phyloP scores from a whole-genome alignment of 2,113 vertebrate genomes.

The Pollachius pollachius region DNA sequence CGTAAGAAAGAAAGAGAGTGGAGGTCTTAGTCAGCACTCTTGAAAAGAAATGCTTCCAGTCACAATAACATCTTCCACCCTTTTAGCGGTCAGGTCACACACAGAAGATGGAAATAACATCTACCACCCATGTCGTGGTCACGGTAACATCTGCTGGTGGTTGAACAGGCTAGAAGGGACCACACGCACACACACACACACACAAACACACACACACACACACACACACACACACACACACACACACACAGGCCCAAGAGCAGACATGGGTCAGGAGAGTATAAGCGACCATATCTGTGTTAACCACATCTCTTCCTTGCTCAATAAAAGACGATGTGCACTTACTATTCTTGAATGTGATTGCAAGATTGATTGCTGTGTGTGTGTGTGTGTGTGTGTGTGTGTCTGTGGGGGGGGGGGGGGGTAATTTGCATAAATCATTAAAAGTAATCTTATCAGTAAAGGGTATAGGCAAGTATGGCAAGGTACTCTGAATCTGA shows the following conservation, averaged over 20 bases:
- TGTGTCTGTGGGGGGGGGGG: too few relatives aligned
- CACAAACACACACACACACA: constrained; percentile 7
- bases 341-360: too few relatives aligned
- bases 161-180: constrained; percentile 46
- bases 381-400: too few relatives aligned
- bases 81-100: constrained; percentile 30
- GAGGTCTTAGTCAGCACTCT: constrained; percentile 35
- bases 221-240: constrained; percentile 21
- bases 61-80: constrained; percentile 42
- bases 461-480: too few relatives aligned
- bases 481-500: too few relatives aligned
- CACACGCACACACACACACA: constrained; percentile 50
- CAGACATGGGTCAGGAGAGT: too few relatives aligned
- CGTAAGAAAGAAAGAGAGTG: neutral
- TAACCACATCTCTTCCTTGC: neutral
- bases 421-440: too few relatives aligned
- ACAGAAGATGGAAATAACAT: constrained; percentile 44
- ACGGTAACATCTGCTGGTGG: constrained; percentile 60
- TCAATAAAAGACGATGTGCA: too few relatives aligned
- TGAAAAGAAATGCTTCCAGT: constrained; percentile 40
- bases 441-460: too few relatives aligned
- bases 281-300: too few relatives aligned
- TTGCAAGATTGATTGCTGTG: too few relatives aligned
- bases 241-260: neutral
- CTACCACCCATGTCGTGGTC: constrained; percentile 47